A percentile compares a stretch with the other conserved stretches of the same genome.
These are phyloP conservation scores for Ptyas mucosa DNA, from an alignment of 2,113 vertebrate species.

Conservation along the genomic window DNA sequence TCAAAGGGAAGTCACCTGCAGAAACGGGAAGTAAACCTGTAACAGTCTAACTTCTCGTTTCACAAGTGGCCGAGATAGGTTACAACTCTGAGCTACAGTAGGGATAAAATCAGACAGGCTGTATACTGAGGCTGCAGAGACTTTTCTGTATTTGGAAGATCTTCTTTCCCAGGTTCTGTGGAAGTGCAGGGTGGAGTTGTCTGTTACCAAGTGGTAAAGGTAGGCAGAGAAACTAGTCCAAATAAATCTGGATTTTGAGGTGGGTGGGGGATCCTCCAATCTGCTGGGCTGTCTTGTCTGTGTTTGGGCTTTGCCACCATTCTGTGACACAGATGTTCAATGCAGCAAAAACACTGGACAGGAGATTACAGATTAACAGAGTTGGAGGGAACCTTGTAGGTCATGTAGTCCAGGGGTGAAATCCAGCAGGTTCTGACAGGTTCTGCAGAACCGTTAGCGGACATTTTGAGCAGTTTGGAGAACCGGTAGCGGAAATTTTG, in stretches of 20 bases:
- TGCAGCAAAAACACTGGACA: not conserved
- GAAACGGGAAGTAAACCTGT: slow-evolving; percentile 9
- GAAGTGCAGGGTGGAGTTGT: not conserved
- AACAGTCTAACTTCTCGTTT: not conserved
- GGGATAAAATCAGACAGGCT: not conserved
- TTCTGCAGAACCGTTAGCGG: too few relatives aligned
- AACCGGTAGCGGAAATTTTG: too few relatives aligned
- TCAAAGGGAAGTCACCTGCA: not conserved
- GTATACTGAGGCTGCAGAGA: not conserved
- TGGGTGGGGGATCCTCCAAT: too few relatives aligned
- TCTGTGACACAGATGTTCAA: not conserved
- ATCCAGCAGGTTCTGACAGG: too few relatives aligned
- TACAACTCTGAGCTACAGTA: not conserved
- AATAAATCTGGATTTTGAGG: not conserved
- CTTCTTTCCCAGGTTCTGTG: not conserved
- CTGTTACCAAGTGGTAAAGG: not conserved
- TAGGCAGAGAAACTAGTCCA: not conserved
- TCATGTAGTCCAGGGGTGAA: too few relatives aligned
- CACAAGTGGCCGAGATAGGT: not conserved
- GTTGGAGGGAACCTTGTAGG: too few relatives aligned
- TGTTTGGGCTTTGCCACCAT: not conserved
- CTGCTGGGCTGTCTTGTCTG: not conserved
- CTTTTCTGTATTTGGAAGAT: not conserved
- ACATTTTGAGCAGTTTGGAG: too few relatives aligned
- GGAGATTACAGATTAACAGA: not conserved